Conservation (phyloP, 1,140 invertebrate species). For the Drosophila funebris region DNA sequence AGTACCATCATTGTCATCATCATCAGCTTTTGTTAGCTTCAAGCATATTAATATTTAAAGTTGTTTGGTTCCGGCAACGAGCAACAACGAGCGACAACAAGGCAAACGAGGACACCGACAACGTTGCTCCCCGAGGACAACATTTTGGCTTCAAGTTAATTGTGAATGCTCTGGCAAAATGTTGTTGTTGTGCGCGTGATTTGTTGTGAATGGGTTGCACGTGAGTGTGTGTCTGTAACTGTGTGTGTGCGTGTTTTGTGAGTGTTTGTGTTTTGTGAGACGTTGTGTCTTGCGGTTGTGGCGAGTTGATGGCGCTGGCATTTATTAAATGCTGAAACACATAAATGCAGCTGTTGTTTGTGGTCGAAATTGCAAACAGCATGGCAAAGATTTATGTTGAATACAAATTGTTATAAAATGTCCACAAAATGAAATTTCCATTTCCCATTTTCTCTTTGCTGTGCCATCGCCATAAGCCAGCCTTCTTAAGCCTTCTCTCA, state of each 20-base stretch:
- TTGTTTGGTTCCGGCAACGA: slow-evolving; percentile 45
- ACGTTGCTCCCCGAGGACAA: slow-evolving; percentile 50
- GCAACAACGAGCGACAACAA: too few relatives aligned
- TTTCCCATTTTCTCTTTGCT: too few relatives aligned
- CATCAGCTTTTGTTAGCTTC: slow-evolving; percentile 45
- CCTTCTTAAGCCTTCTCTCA: neutral
- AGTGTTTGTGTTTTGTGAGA: neutral
- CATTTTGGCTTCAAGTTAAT: slow-evolving; percentile 72
- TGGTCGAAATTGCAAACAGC: slow-evolving; percentile 27
- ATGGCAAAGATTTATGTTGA: slow-evolving; percentile 3
- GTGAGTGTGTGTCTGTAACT: slow-evolving; percentile 13
- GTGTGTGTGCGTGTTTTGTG: neutral
- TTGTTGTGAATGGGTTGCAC: slow-evolving; percentile 67
- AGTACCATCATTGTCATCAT: slow-evolving; percentile 38
- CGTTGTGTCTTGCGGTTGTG: slow-evolving; percentile 38
- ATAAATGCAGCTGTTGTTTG: slow-evolving; percentile 36
- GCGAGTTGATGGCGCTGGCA: slow-evolving; percentile 31
- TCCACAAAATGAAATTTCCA: neutral
- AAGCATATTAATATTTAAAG: slow-evolving; percentile 73
- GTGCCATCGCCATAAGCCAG: neutral
- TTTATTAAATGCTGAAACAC: slow-evolving; percentile 35
- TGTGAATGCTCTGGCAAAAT: slow-evolving; percentile 50
- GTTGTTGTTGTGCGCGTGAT: slow-evolving; percentile 61
- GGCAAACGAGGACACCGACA: neutral
- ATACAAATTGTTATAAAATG: slow-evolving; percentile 7